Evolutionary conservation across 23 tunicate genomes (phyloP).

Genomic region (Corella eumyota): DNA sequence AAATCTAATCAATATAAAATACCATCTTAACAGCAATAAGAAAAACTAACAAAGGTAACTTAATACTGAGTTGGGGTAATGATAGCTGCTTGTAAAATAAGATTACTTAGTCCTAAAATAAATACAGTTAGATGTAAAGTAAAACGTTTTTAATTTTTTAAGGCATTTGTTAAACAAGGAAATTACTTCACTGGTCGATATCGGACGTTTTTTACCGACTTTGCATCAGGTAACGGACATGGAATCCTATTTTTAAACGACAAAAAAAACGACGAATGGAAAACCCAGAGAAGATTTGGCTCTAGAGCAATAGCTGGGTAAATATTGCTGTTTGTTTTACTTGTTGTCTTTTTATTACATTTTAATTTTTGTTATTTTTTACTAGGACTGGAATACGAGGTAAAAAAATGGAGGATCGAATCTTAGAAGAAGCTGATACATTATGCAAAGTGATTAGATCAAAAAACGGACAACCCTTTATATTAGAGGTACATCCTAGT

Average conservation of each 20-base stretch:
- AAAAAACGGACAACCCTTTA: constrained; percentile 1
- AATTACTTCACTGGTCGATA: constrained; percentile 8
- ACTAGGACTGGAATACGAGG: constrained; percentile 1
- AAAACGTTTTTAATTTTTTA: no score
- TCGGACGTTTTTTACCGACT: constrained; percentile 6
- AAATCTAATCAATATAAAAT: no score
- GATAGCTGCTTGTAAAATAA: no score
- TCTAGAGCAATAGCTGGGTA: constrained; percentile 1
- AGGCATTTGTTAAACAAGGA: constrained; percentile 10
- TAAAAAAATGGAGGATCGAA: constrained; percentile 1
- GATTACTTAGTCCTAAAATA: no score
- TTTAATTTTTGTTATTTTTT: no score
- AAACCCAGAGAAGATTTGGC: constrained; percentile 2
- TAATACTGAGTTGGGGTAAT: no score
- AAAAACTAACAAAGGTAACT: no score
- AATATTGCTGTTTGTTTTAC: background rate
- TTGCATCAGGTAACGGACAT: constrained; percentile 1
- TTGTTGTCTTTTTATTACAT: no score
- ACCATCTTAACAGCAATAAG: no score
- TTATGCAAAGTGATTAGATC: background rate
- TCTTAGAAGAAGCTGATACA: constrained; percentile 2
- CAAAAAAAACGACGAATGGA: background rate
- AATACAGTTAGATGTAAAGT: no score
- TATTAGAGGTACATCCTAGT: constrained; percentile 3
- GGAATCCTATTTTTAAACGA: constrained; percentile 2